Percentiles rank a stretch among this genome's conserved stretches.
phyloP scores from a whole-genome alignment of 1,140 invertebrate genomes.

The Argopecten irradians region DNA sequence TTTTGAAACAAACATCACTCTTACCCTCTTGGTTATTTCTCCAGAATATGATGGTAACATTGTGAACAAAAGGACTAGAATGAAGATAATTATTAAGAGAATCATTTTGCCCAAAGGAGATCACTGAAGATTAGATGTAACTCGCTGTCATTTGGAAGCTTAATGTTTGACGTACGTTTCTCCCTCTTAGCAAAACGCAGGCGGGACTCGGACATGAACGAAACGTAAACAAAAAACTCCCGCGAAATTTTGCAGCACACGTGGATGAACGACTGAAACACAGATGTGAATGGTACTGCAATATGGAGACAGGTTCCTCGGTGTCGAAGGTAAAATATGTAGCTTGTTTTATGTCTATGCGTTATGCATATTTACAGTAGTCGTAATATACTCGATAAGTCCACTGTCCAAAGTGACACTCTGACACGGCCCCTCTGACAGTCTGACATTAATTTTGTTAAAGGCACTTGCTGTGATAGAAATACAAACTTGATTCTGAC shows the following conservation, averaged over 20 bases:
- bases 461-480: too few species aligned
- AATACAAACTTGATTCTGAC: too few species aligned
- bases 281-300: neutral
- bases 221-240: neutral
- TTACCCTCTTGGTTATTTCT: conserved; percentile 54
- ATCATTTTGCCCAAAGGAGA: conserved; percentile 48
- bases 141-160: neutral
- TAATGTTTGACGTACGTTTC: neutral
- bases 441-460: too few species aligned
- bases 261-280: neutral
- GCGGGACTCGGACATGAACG: neutral
- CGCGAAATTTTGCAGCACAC: conserved; percentile 3
- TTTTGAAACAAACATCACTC: neutral
- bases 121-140: neutral
- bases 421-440: too few species aligned
- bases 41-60: conserved; percentile 49
- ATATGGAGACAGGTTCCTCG: conserved; percentile 43
- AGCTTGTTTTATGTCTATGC: too few species aligned
- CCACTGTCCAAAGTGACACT: too few species aligned
- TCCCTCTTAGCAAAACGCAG: neutral
- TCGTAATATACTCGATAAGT: too few species aligned
- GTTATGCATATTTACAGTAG: too few species aligned
- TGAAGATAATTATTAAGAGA: conserved; percentile 52
- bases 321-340: conserved; percentile 40
- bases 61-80: conserved; percentile 56